Evolutionary conservation across 2,888 invertebrate genomes (phyloP), one percentile per base, ranked within the genome.

Genomic region (Dryomyza anilis): DNA sequence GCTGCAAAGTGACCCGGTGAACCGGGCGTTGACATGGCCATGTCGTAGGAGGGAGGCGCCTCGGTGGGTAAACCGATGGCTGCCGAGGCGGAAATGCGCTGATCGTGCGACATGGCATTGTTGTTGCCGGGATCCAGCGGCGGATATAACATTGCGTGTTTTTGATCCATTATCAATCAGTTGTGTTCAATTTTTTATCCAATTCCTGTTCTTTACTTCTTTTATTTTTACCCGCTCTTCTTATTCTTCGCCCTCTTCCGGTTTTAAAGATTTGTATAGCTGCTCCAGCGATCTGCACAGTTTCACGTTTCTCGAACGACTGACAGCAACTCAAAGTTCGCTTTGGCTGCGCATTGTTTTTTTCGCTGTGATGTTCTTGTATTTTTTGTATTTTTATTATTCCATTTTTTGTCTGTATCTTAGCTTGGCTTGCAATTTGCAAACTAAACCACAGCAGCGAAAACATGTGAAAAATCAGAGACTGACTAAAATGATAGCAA

Each of bases 111-210:
- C 60, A 73, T 65, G 60, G 68, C 10, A 39, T 23, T 63, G 52
- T 66, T 48, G 19, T 75, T 73, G 56, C 69, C 69, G 27, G 69
- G 69, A 66, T 77, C 77, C 65, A 79, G 72, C 45, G 74, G 75
- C n/a, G 81, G 81, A 74, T 81, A 81, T 14, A 81, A 73, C 82
- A 81, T 81, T 30, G 80, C 78, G 61, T 76, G 80, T 70, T 81
- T 81, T 64, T 79, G 81, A 71, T 81, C 82, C 81, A 81, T 78
- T 39, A 39, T 39, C 39, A 12, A 33, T 33, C 33, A 12, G 7
- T 33, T 12, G 7, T 12, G 33, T 7, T 33, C 7, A 7, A 8
- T 12, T 33, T 12, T 2, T n/a, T 39, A 6, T 39, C 39, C n/a
- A 12, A 2, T 39, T 39, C 39, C 14, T 7, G 39, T 5, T 39